Conservation (phyloP, 2,797 vertebrate species). For the Ctenopoma kingsleyae region DNA sequence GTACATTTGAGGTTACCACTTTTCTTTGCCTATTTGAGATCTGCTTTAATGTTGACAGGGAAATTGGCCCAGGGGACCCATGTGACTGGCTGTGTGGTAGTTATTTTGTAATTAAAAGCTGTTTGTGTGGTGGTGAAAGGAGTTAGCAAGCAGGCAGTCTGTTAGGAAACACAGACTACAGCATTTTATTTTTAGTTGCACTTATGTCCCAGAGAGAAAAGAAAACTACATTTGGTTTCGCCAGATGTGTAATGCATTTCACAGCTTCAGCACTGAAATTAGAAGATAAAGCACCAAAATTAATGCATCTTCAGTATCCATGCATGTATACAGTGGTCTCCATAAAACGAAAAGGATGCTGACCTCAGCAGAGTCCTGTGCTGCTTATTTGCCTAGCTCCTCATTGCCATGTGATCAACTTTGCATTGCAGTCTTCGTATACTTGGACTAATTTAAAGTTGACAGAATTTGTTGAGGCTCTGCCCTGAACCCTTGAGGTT, state of each 20-base stretch:
- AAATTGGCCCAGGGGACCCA: conserved; percentile 50
- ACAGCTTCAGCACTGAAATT: not conserved
- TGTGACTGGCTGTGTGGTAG: conserved; percentile 69
- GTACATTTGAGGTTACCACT: conserved; percentile 16
- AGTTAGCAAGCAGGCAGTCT: conserved; percentile 17
- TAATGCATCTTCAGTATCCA: conserved; percentile 4
- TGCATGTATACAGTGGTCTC: not conserved
- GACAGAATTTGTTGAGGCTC: conserved; percentile 57
- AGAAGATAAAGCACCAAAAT: not conserved
- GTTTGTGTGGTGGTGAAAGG: conserved; percentile 28
- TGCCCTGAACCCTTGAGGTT: conserved; percentile 20
- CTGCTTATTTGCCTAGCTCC: conserved; percentile 60
- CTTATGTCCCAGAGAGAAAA: conserved; percentile 9
- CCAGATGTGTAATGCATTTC: conserved; percentile 17
- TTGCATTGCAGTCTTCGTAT: conserved; percentile 63
- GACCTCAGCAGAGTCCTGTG: conserved; percentile 35
- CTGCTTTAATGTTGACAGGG: conserved; percentile 28
- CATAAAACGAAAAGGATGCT: conserved; percentile 29
- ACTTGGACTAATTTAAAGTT: conserved; percentile 41
- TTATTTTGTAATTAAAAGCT: conserved; percentile 69
- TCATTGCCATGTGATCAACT: conserved; percentile 55
- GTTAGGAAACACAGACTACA: conserved; percentile 8
- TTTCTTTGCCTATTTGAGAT: conserved; percentile 21
- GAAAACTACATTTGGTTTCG: conserved; percentile 18
- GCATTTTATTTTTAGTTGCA: not conserved